These are phyloP conservation scores for Emydocephalus ijimae DNA, from an alignment of 2,113 vertebrate genomes.

Conservation along the genomic window DNA sequence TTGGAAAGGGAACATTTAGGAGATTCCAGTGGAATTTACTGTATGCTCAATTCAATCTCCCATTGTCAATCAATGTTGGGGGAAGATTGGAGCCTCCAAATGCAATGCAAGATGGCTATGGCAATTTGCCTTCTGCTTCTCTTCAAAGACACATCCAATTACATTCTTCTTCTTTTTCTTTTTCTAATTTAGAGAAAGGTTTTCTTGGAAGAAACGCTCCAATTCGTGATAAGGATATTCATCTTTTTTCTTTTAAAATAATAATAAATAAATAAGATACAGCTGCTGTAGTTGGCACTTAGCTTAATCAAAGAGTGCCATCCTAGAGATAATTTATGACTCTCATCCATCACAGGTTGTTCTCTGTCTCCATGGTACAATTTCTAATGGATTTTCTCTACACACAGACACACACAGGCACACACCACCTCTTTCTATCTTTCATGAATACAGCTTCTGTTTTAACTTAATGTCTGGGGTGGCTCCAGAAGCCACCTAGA, in stretches of 20 bases:
- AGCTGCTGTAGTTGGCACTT: constrained; percentile 25
- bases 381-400: constrained; percentile 21
- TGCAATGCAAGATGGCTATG: neutral
- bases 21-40: neutral
- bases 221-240: neutral
- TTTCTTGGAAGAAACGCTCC: constrained; percentile 1
- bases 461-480: neutral
- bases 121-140: neutral
- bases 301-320: constrained; percentile 52
- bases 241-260: constrained; percentile 25
- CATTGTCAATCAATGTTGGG: neutral
- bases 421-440: neutral
- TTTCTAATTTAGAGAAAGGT: constrained; percentile 13
- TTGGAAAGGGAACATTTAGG: neutral
- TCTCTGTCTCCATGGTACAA: constrained; percentile 15
- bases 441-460: neutral
- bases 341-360: constrained; percentile 31
- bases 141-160: neutral
- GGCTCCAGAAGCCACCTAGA: neutral
- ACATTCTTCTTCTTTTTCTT: neutral
- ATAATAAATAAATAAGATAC: constrained; percentile 42
- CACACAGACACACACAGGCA: neutral
- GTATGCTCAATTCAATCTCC: neutral
- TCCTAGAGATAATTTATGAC: constrained; percentile 31
- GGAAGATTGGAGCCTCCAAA: neutral